Conservation (phyloP, 2,888 invertebrate species). For the Eristalis tenax region DNA sequence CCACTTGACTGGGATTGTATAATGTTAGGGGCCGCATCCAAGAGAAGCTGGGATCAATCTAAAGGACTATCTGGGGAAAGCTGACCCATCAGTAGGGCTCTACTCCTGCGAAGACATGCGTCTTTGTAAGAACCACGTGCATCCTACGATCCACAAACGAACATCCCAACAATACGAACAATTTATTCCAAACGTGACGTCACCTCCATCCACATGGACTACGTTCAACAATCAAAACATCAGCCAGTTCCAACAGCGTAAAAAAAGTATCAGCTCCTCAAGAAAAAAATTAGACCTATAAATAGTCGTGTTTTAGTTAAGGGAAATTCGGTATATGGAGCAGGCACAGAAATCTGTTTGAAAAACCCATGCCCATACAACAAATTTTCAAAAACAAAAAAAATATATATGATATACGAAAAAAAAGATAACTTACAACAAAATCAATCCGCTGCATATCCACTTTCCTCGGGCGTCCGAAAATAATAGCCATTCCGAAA, state of each 20-base stretch:
- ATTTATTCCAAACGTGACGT: too few relatives aligned
- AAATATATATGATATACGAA: constrained; percentile 60
- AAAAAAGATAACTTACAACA: constrained; percentile 5
- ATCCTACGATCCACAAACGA: too few relatives aligned
- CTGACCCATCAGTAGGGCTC: too few relatives aligned
- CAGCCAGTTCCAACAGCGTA: neutral
- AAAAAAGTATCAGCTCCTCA: constrained; percentile 10
- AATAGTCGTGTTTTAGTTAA: constrained; percentile 47
- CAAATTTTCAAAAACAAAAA: constrained; percentile 7
- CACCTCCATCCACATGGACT: neutral
- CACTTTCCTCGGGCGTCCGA: constrained; percentile 64
- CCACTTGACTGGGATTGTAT: too few relatives aligned
- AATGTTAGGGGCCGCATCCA: too few relatives aligned
- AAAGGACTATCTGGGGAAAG: too few relatives aligned
- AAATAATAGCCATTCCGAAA: constrained; percentile 71
- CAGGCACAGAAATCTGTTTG: constrained; percentile 54
- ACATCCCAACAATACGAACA: too few relatives aligned
- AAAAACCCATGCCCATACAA: constrained; percentile 61
- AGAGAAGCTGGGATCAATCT: too few relatives aligned
- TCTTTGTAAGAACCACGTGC: too few relatives aligned
- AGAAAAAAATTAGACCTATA: constrained; percentile 39
- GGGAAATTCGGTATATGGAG: constrained; percentile 64
- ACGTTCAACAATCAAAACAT: neutral
- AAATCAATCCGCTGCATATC: constrained; percentile 59
- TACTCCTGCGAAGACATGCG: too few relatives aligned